Evolutionary conservation across 2,888 invertebrate genomes (phyloP), one percentile per base, ranked within the genome.

Genomic region (Charanyca ferruginea): DNA sequence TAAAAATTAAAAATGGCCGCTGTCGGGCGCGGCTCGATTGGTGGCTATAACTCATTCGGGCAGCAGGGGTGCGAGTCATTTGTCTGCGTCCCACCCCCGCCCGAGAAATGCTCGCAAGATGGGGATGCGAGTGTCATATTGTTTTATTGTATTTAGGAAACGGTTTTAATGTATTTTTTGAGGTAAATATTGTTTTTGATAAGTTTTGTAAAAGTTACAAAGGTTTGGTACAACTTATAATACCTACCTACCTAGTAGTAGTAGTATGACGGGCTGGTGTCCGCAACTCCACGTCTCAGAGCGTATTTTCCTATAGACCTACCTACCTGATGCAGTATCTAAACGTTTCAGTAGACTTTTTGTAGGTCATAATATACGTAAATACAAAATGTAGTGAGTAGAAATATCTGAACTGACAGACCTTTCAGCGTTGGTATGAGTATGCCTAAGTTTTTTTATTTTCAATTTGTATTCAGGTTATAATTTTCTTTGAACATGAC

Each of bases 1-100:
- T 93, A 93, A 94, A 93, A 95, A 95, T 95, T 94, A 95, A 95
- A 95, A 94, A 95, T 95, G 95, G 95, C 95, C 89, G 94, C 92
- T 85, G 81, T 89, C 88, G 89, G 87, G 89, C 89, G 89, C 90
- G 91, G 89, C 93, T 93, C 95, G 94, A 95, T 95, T 94, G 95
- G 94, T 89, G 88, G 92, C 89, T 74, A 93, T 95, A 93, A 93
- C 83, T 95, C 95, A 95, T 93, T 85, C 91, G 90, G 91, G 91
- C 90, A 90, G 87, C 88, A 87, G 81, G 92, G 93, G 92, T 84
- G 89, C 88, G 89, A 88, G 90, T 91, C 93, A 93, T 95, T 94
- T 94, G 92, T 95, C 95, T 93, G 87, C 89, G 94, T 94, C 93
- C 90, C 80, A 85, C 87, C 88, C 90, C 90, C 88, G 85, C 89